Base-by-base conservation (phyloP, 2,888 invertebrate genomes). In the Heteromyza rotundicornis region DNA sequence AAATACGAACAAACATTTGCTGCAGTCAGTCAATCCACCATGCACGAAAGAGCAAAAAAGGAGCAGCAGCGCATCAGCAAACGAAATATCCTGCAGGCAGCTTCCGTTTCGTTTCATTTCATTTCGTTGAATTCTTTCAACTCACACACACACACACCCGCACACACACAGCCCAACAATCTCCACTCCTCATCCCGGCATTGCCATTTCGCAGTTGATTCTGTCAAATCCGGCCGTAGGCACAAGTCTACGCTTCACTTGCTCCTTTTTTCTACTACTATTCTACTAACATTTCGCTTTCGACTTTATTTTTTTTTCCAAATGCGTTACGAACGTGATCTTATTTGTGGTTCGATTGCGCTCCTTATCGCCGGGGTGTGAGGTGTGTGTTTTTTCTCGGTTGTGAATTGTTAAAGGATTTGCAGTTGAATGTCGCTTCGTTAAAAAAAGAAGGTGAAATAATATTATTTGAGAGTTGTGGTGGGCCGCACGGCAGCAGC, bases 401-500 rank as follows among this genome's bases (percentile, higher is more conserved):
- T 75, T 70, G 72, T 73, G 77, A 74, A 74, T 76, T 74, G 75
- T n/a, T n/a, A 74, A 74, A 74, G 74, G 74, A 74, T 74, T 74
- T 70, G 70, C 68, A 75, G 16, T 7, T 3, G 40, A n/a, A 7
- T 5, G 40, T 40, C 40, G 40, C 14, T 40, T 40, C 8, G 40
- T 40, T 40, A 10, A 10, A 40, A 40, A 40, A 40, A 40, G 14
- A 40, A 40, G 16, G 16, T 40, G 5, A 40, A 40, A 40, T 40
- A 40, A 40, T 40, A 40, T 53, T 53, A 16, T 56, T 24, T 44
- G 23, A 56, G 12, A 35, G 7, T 40, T 7, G 24, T 27, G 27
- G 27, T n/a, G 53, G 24, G 53, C 16, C 35, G 47, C 56, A 23
- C 12, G 20, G 55, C 62, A 61, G 59, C 58, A 51, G 66, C 51